Conservation (phyloP, 2,797 vertebrate genomes). For the Oreochromis mossambicus region DNA sequence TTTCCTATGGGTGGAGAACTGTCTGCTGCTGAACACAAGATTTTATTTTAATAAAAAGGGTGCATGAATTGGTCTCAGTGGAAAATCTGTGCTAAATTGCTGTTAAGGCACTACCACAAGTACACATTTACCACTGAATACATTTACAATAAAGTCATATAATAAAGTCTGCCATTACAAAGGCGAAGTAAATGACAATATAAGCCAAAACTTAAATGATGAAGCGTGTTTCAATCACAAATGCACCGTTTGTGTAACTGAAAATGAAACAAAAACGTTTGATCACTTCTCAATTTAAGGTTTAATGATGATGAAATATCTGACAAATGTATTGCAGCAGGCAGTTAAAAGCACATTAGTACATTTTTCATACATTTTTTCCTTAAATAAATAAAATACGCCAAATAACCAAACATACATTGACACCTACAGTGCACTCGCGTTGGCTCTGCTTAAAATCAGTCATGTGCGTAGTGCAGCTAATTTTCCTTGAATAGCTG, state of each 20-base stretch:
- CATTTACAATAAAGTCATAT: neutral
- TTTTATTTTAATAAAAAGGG: slow-evolving; percentile 20
- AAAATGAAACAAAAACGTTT: neutral
- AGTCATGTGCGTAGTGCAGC: neutral
- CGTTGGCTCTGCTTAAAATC: neutral
- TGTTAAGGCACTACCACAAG: neutral
- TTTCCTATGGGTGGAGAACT: slow-evolving; percentile 28
- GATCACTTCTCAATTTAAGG: neutral
- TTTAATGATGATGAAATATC: neutral
- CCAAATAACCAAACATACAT: neutral
- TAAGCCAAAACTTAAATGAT: neutral
- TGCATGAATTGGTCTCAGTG: slow-evolving; percentile 11
- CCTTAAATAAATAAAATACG: neutral
- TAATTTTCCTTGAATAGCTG: neutral
- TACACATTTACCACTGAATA: neutral
- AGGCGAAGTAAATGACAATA: neutral
- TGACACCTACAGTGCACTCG: neutral
- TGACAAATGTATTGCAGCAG: neutral
- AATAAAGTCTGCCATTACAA: neutral
- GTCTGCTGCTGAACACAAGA: slow-evolving; percentile 15
- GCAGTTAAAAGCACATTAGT: neutral
- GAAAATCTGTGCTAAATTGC: neutral
- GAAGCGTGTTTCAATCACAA: neutral
- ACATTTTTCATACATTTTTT: fast-evolving
- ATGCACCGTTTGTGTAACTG: neutral